Percentiles rank a stretch among this genome's conserved stretches.
Evolutionary conservation across 2,113 vertebrate genomes (phyloP).

Genomic region (Ranitomeya variabilis): DNA sequence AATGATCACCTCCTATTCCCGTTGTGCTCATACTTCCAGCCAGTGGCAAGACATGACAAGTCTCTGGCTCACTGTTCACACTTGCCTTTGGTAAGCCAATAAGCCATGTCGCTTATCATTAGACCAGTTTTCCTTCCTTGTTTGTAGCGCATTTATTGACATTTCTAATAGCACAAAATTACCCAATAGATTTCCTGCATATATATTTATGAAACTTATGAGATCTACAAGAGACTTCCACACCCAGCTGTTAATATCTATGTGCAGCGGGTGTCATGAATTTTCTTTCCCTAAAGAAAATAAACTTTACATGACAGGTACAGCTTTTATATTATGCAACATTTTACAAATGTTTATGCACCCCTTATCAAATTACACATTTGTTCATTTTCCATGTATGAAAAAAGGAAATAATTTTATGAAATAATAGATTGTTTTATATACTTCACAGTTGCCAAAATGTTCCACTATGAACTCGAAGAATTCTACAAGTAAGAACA

Average conservation of each 20-base stretch:
- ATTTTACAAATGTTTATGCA: neutral
- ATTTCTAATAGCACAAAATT: conserved; percentile 4
- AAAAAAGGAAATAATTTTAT: no score
- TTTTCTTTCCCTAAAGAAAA: neutral
- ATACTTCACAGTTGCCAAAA: neutral
- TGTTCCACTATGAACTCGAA: no score
- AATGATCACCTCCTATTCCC: no score
- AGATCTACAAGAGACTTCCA: neutral
- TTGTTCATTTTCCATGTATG: no score
- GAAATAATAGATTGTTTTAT: neutral
- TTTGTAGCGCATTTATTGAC: neutral
- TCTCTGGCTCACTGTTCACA: neutral
- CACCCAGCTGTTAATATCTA: neutral
- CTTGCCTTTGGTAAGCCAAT: conserved; percentile 11
- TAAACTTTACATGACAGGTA: neutral
- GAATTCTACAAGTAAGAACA: no score
- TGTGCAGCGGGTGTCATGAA: neutral
- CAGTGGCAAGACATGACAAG: neutral
- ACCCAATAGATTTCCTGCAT: neutral
- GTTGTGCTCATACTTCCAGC: neutral
- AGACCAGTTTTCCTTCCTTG: neutral
- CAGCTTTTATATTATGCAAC: neutral
- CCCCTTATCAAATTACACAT: neutral
- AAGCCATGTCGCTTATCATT: neutral
- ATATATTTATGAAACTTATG: neutral